phyloP scores from a whole-genome alignment of 2,888 invertebrate genomes.

The Diaprepes abbreviatus region DNA sequence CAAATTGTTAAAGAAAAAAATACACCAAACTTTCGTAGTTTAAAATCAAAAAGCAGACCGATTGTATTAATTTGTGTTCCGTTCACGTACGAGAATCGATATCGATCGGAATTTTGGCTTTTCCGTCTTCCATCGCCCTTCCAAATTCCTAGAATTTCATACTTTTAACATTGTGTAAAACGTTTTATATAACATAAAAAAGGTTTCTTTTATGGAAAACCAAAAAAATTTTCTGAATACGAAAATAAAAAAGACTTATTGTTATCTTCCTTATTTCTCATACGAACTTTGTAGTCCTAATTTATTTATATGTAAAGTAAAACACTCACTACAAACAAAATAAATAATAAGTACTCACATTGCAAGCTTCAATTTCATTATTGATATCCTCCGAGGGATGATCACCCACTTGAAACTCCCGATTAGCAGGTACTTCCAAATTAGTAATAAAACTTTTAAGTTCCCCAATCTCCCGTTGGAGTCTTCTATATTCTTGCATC shows the following conservation, averaged over 20 bases:
- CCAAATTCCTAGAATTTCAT: conserved; percentile 26
- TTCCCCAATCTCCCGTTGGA: conserved; percentile 64
- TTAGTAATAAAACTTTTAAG: conserved; percentile 64
- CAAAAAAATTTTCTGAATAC: no score
- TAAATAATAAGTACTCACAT: conserved; percentile 61
- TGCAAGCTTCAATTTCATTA: conserved; percentile 64
- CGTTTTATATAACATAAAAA: not conserved
- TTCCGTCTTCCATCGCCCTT: conserved; percentile 24
- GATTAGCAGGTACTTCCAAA: conserved; percentile 57
- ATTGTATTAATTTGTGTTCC: conserved; percentile 31
- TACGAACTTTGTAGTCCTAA: no score
- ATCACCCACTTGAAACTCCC: conserved; percentile 43
- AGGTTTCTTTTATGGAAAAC: not conserved
- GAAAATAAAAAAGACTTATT: no score
- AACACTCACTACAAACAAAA: no score
- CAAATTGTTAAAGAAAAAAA: no score
- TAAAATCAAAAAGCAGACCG: conserved; percentile 25
- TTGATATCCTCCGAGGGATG: conserved; percentile 61
- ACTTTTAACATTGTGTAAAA: conserved; percentile 9
- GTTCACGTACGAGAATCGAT: conserved; percentile 41
- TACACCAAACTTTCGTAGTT: no score
- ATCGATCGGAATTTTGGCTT: conserved; percentile 37
- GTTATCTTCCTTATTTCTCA: no score
- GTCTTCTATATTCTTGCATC: conserved; percentile 64
- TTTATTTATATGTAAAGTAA: no score